Evolutionary conservation across 2,888 invertebrate species (phyloP).

Genomic region (Ypsolopha scabrella): DNA sequence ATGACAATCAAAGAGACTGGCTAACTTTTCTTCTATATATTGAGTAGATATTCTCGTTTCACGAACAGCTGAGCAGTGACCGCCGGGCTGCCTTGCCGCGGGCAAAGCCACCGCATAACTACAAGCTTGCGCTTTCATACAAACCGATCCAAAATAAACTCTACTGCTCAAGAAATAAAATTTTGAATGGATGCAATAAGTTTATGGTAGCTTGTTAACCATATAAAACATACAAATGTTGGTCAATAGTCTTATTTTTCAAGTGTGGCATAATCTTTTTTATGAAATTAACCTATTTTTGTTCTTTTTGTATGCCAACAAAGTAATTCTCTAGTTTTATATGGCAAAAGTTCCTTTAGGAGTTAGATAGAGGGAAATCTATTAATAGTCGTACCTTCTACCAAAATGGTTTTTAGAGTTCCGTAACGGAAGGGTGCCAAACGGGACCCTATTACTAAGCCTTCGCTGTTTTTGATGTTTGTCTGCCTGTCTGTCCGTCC

Average conservation of each 20-base stretch:
- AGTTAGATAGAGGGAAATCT: no score
- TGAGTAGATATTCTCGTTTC: background rate
- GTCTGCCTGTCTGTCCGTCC: no score
- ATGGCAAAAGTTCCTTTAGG: no score
- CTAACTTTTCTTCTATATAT: background rate
- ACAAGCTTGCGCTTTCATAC: background rate
- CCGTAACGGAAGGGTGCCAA: no score
- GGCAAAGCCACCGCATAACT: slow-evolving; percentile 28
- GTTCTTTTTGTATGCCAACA: no score
- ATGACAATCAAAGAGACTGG: no score
- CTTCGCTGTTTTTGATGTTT: no score
- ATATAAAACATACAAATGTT: background rate
- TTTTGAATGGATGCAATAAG: background rate
- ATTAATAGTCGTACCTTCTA: no score
- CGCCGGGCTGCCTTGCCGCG: slow-evolving; percentile 48
- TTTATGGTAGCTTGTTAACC: background rate
- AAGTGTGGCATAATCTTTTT: background rate
- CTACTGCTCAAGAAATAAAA: background rate
- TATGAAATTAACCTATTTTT: background rate
- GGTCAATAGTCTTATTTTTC: background rate
- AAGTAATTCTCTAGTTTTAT: no score
- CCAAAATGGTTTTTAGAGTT: no score
- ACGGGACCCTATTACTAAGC: no score
- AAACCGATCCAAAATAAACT: background rate
- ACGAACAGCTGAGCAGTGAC: slow-evolving; percentile 18